Evolutionary conservation across 2,888 invertebrate genomes (phyloP).

Genomic region (Atherix ibis): DNA sequence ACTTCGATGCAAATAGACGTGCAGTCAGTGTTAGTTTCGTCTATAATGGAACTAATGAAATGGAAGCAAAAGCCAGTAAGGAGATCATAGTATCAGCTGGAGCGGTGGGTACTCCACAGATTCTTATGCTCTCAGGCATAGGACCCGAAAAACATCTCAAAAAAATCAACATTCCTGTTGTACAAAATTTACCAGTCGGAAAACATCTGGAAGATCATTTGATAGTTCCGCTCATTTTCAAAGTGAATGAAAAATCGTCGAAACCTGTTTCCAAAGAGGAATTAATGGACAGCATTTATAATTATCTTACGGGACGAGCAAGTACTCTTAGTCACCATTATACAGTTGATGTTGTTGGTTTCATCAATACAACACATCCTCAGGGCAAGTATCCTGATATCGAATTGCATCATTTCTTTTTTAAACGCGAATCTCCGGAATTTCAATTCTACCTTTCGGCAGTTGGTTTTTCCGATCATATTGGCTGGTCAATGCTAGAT

Average conservation of each 20-base stretch:
- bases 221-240: conserved; percentile 32
- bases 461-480: conserved; percentile 10
- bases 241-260: conserved; percentile 39
- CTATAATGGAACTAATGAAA: conserved; percentile 36
- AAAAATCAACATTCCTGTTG: conserved; percentile 16
- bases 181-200: conserved; percentile 37
- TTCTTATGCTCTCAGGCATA: conserved; percentile 27
- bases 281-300: conserved; percentile 18
- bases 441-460: conserved; percentile 24
- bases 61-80: conserved; percentile 15
- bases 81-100: conserved; percentile 28
- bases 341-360: conserved; percentile 17
- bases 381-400: conserved; percentile 34
- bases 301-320: conserved; percentile 35
- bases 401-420: conserved; percentile 32
- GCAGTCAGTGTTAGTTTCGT: conserved; percentile 33
- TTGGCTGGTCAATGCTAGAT: not conserved
- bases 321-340: conserved; percentile 26
- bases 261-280: conserved; percentile 6
- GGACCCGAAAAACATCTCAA: conserved; percentile 20
- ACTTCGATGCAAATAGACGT: conserved; percentile 33
- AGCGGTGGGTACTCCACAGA: conserved; percentile 23
- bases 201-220: conserved; percentile 69
- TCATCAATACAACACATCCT: conserved; percentile 17
- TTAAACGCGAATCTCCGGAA: conserved; percentile 22